Percentiles rank a stretch among this genome's conserved stretches.
Conservation (phyloP, 2,888 invertebrate genomes). For the Caenorhabditis virilis region DNA sequence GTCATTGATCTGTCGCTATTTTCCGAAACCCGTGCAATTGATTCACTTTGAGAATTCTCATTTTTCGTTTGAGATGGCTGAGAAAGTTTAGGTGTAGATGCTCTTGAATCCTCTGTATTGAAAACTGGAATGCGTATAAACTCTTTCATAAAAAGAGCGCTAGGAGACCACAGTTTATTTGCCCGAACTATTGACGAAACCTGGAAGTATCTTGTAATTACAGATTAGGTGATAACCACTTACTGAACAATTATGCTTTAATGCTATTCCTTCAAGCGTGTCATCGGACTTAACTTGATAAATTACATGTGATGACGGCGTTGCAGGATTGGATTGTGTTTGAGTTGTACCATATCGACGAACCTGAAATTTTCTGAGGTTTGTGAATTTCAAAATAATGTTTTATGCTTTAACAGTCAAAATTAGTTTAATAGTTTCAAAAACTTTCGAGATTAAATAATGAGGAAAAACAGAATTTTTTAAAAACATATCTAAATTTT, state of each 20-base stretch:
- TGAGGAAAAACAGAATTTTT: background rate
- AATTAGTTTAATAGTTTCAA: background rate
- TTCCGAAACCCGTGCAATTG: conserved; percentile 20
- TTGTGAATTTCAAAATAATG: no score
- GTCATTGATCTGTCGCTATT: conserved; percentile 29
- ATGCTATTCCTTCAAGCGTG: conserved; percentile 50
- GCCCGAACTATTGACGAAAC: conserved; percentile 50
- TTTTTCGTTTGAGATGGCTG: conserved; percentile 8
- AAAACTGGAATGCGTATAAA: conserved; percentile 44
- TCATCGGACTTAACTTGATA: conserved; percentile 43
- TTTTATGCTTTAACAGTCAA: background rate
- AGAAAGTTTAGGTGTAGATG: background rate
- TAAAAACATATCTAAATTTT: no score
- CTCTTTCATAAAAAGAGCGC: conserved; percentile 45
- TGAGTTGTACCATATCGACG: conserved; percentile 52
- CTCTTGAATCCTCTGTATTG: background rate
- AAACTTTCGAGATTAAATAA: background rate
- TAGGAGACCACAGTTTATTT: conserved; percentile 56
- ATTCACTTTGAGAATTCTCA: background rate
- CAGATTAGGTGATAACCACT: conserved; percentile 6
- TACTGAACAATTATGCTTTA: conserved; percentile 52
- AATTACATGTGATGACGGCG: conserved; percentile 29
- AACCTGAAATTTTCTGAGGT: no score
- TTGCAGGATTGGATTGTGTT: conserved; percentile 26
- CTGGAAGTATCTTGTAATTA: conserved; percentile 23